A percentile compares a stretch with the other conserved stretches of the same genome.
Evolutionary conservation across 2,797 vertebrate species (phyloP).

Genomic region (Tiaroga cobitis): DNA sequence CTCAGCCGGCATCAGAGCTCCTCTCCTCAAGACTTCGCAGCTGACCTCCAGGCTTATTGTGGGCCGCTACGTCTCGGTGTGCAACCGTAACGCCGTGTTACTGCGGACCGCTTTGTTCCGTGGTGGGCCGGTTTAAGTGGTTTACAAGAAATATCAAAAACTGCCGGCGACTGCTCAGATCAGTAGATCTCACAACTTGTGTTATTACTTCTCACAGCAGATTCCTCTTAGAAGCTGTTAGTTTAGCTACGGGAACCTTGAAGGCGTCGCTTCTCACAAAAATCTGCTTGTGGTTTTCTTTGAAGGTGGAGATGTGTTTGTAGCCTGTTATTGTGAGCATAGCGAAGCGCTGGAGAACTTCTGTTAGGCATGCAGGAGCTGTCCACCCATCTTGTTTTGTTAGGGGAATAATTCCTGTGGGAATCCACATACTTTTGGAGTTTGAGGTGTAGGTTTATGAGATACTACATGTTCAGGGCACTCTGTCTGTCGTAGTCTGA

Average conservation of each 20-base stretch:
- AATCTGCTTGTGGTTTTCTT: conserved; percentile 19
- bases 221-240: conserved; percentile 21
- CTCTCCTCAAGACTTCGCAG: not conserved
- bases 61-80: not conserved
- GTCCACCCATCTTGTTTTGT: not conserved
- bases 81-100: not conserved
- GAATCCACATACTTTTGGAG: not conserved
- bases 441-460: not conserved
- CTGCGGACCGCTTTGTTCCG: conserved; percentile 24
- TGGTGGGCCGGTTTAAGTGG: conserved; percentile 22
- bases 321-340: conserved; percentile 33
- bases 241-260: conserved; percentile 24
- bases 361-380: not conserved
- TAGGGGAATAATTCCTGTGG: not conserved
- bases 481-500: not conserved
- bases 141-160: conserved; percentile 22
- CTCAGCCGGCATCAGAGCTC: conserved; percentile 12
- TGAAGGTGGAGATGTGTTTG: conserved; percentile 43
- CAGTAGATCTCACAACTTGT: conserved; percentile 2
- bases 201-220: conserved; percentile 6
- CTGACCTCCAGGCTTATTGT: conserved; percentile 11
- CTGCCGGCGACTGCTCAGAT: not conserved
- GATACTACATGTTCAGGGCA: not conserved
- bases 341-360: not conserved
- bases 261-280: not conserved